Evolutionary conservation across 2,797 vertebrate species (phyloP), one percentile per base, ranked within the genome.

Genomic region (Enteromius fasciolatus): DNA sequence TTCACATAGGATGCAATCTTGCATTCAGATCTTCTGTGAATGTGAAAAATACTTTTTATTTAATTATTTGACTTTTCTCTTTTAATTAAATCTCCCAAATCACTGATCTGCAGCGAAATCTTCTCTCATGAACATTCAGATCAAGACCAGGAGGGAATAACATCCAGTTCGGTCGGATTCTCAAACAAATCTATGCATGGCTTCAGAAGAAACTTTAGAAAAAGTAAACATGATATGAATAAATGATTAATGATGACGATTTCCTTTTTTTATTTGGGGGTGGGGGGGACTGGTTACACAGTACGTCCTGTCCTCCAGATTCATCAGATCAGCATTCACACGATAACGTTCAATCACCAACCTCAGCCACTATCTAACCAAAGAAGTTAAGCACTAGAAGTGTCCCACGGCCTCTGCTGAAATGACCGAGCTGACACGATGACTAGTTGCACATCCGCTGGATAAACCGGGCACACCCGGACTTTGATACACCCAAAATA

Each of bases 391-490:
- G 44, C 9, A 17, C 15, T 54, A 7, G 14, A 18, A 67, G 23
- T 33, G 3, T 17, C 7, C 3, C 17, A 33, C 6, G 36, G 23
- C 7, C 15, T 39, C 31, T 14, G 2, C 23, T 28, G n/a, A 12
- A 25, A 23, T 18, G 44, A 66, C 79, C n/a, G 23, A 52, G 36
- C 28, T 64, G 59, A 48, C 41, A 46, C 11, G 52, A 48, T 73
- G 69, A 81, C 57, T 74, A 33, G 46, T 52, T 3, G 12, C 64
- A 75, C 80, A 75, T 75, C 70, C 70, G n/a, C 17, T 75, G 57
- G 3, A 74, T 73, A 31, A 23, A 15, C 3, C 28, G 25, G 79
- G 31, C 80, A 81, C 80, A 81, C 80, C 80, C 80, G 59, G 15
- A 33, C 28, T 81, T 28, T 70, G 20, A 78, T 39, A 67, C 64